Evolutionary conservation across 2,888 invertebrate genomes (phyloP).

Genomic region (Euspilapteryx auroguttella): DNA sequence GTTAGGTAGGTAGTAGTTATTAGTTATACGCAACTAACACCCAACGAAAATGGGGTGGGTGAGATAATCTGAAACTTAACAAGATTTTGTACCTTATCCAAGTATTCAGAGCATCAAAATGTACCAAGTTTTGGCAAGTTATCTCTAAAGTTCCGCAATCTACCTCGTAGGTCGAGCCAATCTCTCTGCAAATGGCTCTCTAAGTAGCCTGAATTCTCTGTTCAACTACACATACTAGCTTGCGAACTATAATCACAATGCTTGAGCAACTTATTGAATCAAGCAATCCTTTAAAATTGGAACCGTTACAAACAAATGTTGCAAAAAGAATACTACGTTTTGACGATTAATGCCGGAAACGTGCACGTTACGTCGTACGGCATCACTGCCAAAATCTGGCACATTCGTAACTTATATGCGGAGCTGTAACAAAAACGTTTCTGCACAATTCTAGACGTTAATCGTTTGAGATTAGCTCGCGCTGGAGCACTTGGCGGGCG

Average conservation of each 20-base stretch:
- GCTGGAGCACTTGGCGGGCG: conserved; percentile 15
- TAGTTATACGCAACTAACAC: no score
- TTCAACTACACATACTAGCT: conserved; percentile 12
- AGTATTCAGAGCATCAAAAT: conserved; percentile 53
- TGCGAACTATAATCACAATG: no score
- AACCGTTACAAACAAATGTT: no score
- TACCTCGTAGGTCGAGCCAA: conserved; percentile 48
- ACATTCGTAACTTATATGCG: no score
- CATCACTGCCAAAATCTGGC: no score
- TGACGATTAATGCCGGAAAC: no score
- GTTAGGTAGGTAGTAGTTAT: no score
- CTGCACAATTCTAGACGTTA: no score
- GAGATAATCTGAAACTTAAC: conserved; percentile 38
- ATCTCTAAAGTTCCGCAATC: conserved; percentile 51
- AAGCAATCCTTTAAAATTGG: no score
- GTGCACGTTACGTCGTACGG: no score
- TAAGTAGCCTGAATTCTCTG: conserved; percentile 43
- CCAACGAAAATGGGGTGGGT: conserved; percentile 19
- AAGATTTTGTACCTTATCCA: conserved; percentile 50
- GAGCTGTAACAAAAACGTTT: background rate
- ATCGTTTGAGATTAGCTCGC: conserved; percentile 39
- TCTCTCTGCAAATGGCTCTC: conserved; percentile 45
- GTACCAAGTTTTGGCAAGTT: conserved; percentile 51
- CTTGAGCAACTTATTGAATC: no score
- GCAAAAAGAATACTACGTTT: no score